Conservation (phyloP, 2,797 vertebrate genomes). For the Lophius americanus region DNA sequence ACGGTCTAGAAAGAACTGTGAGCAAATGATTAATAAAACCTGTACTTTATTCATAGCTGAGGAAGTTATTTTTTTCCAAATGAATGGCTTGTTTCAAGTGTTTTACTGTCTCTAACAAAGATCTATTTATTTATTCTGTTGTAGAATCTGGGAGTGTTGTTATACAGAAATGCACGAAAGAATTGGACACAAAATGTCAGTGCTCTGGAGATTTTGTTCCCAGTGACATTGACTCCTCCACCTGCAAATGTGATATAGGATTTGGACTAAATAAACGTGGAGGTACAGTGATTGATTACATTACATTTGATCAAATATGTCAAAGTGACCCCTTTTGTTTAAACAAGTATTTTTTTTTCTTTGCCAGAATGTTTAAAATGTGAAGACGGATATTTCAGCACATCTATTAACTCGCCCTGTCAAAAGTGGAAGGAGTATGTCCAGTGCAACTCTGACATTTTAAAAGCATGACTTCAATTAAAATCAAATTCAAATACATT, state of each 20-base stretch:
- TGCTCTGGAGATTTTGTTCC: slow-evolving; percentile 53
- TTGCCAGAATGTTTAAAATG: slow-evolving; percentile 56
- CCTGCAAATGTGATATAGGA: slow-evolving; percentile 62
- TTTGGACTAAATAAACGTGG: background rate
- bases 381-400: slow-evolving; percentile 53
- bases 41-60: background rate
- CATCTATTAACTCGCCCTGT: background rate
- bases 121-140: background rate
- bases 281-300: slow-evolving; percentile 44
- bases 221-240: accelerated
- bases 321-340: background rate
- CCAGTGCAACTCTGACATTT: background rate
- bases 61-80: background rate
- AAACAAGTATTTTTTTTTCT: slow-evolving; percentile 1
- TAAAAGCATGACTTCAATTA: background rate
- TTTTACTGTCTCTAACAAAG: background rate
- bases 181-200: slow-evolving; percentile 45
- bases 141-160: background rate
- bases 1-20: background rate
- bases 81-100: background rate
- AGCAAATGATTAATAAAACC: background rate
- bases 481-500: too few species aligned
- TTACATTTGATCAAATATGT: background rate
- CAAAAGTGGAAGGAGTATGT: slow-evolving; percentile 69
- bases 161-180: accelerated